Percentiles rank a stretch among this genome's conserved stretches.
phyloP scores from a whole-genome alignment of 2,113 vertebrate species.

The Emydocephalus ijimae region DNA sequence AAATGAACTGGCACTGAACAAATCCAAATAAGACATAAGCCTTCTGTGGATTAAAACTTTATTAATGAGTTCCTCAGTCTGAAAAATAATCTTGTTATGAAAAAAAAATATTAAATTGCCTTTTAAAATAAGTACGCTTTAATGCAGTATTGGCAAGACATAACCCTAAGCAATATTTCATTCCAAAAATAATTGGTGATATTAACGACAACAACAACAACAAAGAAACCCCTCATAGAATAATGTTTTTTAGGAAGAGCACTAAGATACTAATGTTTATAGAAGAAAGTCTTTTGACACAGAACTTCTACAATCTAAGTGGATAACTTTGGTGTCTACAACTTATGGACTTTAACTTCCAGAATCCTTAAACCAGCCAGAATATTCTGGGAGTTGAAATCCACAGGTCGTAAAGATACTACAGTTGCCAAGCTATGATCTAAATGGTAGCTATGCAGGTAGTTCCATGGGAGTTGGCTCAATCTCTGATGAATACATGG shows the following conservation, averaged over 20 bases:
- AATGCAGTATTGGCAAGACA: conserved; percentile 10
- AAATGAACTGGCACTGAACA: conserved; percentile 14
- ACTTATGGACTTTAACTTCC: neutral
- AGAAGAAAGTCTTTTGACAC: neutral
- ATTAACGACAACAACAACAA: neutral
- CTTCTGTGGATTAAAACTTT: conserved; percentile 28
- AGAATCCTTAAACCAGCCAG: neutral
- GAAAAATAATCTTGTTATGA: conserved; percentile 34
- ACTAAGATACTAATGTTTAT: neutral
- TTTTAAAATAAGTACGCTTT: conserved; percentile 47
- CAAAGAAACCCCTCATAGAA: neutral
- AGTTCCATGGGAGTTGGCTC: neutral
- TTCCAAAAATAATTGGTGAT: conserved; percentile 24
- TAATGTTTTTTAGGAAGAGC: conserved; percentile 9
- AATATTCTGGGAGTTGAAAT: neutral
- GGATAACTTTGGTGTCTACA: neutral
- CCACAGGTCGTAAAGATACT: neutral
- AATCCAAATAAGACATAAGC: conserved; percentile 53
- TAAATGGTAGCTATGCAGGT: neutral
- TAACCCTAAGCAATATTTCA: conserved; percentile 29
- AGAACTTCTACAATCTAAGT: neutral
- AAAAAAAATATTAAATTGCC: conserved; percentile 28
- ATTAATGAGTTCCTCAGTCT: conserved; percentile 38
- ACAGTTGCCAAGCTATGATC: neutral
- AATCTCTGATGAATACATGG: neutral